These are phyloP conservation scores for Latheticus oryzae DNA, from an alignment of 2,888 invertebrate species.

Conservation along the genomic window DNA sequence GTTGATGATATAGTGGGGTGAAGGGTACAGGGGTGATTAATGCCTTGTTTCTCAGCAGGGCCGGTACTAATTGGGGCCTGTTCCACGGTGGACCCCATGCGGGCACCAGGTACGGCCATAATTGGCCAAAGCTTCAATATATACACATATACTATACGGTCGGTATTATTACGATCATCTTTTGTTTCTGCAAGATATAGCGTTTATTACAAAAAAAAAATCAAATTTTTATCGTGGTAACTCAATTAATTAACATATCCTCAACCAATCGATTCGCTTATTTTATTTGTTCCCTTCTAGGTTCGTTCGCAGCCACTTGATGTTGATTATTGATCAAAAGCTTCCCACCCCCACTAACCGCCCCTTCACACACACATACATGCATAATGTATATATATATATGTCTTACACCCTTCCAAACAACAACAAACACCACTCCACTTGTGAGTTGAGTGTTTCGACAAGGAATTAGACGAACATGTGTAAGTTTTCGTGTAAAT, in stretches of 20 bases:
- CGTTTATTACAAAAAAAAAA: too few species aligned
- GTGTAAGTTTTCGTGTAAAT: constrained; percentile 39
- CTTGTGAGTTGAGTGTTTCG: constrained; percentile 33
- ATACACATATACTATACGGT: too few species aligned
- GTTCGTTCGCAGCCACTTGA: constrained; percentile 23
- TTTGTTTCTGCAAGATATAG: too few species aligned
- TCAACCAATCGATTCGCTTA: constrained; percentile 17
- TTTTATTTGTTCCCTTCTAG: constrained; percentile 2
- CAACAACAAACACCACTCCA: constrained; percentile 25
- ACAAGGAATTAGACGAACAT: constrained; percentile 38
- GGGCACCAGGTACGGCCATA: constrained; percentile 47
- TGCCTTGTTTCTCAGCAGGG: constrained; percentile 65
- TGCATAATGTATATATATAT: constrained; percentile 12
- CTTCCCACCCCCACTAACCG: constrained; percentile 17
- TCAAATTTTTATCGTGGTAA: too few species aligned
- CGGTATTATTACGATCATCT: too few species aligned
- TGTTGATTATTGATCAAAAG: constrained; percentile 30
- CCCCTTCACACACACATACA: constrained; percentile 19
- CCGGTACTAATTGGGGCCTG: constrained; percentile 64
- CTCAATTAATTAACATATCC: constrained; percentile 16
- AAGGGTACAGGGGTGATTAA: constrained; percentile 52
- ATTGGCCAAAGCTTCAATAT: constrained; percentile 45
- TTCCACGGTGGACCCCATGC: constrained; percentile 50
- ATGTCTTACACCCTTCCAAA: constrained; percentile 40
- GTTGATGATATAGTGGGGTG: too few species aligned